Evolutionary conservation across 1,140 invertebrate species (phyloP).

Genomic region (Propsilocerus akamusi): DNA sequence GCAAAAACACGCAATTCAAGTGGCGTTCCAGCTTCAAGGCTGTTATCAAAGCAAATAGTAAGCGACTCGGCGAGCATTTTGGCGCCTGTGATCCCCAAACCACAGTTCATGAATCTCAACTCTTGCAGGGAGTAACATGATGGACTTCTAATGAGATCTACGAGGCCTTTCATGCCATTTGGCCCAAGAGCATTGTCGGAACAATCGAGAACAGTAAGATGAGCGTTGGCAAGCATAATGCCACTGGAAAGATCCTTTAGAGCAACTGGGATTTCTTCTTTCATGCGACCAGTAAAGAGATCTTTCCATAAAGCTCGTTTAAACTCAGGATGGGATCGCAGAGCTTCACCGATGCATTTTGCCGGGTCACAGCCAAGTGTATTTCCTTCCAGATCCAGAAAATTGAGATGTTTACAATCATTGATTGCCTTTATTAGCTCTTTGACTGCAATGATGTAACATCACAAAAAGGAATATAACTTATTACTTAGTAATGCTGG

Average conservation of each 20-base stretch:
- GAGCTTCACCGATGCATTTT: slow-evolving; percentile 57
- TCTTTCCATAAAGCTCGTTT: slow-evolving; percentile 85
- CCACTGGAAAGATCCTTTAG: slow-evolving; percentile 53
- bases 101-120: slow-evolving; percentile 85
- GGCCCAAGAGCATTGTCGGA: slow-evolving; percentile 98
- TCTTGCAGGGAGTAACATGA: slow-evolving; percentile 64
- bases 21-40: slow-evolving; percentile 36
- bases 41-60: slow-evolving; percentile 46
- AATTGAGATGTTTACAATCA: slow-evolving; percentile 38
- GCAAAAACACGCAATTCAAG: slow-evolving; percentile 69
- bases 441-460: slow-evolving; percentile 30
- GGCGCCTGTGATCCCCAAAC: slow-evolving; percentile 80
- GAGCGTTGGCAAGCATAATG: slow-evolving; percentile 57
- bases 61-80: slow-evolving; percentile 66
- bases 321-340: slow-evolving; percentile 57
- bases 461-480: slow-evolving; percentile 5
- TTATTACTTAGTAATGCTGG: background rate
- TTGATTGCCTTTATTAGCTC: slow-evolving; percentile 42
- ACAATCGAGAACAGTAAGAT: slow-evolving; percentile 73
- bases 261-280: slow-evolving; percentile 85
- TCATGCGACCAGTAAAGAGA: slow-evolving; percentile 87
- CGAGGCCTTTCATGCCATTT: slow-evolving; percentile 78
- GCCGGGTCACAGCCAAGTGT: slow-evolving; percentile 81
- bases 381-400: slow-evolving; percentile 77
- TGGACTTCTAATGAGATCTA: slow-evolving; percentile 63